Percentiles rank a stretch among this genome's conserved stretches.
phyloP scores from a whole-genome alignment of 2,113 vertebrate species.

The Chaenocephalus aceratus region DNA sequence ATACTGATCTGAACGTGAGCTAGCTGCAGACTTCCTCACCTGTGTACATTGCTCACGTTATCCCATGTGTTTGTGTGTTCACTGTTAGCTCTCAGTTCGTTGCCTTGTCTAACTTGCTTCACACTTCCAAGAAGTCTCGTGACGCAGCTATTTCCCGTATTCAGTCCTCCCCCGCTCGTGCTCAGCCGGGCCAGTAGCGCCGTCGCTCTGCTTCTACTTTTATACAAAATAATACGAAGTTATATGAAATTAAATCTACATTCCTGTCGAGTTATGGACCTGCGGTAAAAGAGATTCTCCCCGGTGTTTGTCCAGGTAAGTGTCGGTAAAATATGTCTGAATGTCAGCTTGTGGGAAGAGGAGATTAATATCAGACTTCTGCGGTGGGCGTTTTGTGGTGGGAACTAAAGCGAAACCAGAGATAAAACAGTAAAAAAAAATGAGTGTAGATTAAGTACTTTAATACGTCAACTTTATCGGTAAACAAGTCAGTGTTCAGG shows the following conservation, averaged over 20 bases:
- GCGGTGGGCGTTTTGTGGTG: constrained; percentile 46
- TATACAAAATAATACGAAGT: background rate
- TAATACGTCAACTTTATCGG: background rate
- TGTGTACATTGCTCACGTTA: background rate
- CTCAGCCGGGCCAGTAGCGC: background rate
- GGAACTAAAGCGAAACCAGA: constrained; percentile 64
- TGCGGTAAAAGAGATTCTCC: background rate
- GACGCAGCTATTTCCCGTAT: constrained; percentile 62
- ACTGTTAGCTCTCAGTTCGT: too few relatives aligned
- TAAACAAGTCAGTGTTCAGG: background rate
- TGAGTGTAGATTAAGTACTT: background rate
- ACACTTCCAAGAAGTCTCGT: constrained; percentile 48
- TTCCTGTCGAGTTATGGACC: background rate
- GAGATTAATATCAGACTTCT: constrained; percentile 46
- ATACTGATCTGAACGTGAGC: background rate
- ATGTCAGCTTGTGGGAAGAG: constrained; percentile 23
- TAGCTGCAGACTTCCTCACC: background rate
- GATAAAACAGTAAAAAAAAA: background rate
- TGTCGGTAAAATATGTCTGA: constrained; percentile 33
- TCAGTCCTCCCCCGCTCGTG: constrained; percentile 40
- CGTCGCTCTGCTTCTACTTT: too few relatives aligned
- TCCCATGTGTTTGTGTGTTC: background rate
- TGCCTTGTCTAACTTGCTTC: background rate
- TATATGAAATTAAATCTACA: background rate
- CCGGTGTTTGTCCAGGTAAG: constrained; percentile 54